These are phyloP conservation scores for Cyclophora punctaria DNA, from an alignment of 2,888 invertebrate genomes.

Conservation along the genomic window DNA sequence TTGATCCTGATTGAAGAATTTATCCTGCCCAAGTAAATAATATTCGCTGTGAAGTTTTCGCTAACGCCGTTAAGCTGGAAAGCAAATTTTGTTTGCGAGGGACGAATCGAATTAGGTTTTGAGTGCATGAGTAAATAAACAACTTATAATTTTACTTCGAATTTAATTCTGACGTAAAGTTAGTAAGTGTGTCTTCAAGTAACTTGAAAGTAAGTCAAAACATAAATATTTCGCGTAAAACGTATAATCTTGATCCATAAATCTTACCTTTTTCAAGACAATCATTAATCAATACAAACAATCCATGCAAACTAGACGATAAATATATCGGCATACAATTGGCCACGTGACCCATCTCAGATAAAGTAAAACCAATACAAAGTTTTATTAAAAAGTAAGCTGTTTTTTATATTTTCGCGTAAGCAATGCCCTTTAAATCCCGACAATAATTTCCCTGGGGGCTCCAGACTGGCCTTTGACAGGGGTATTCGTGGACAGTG, in stretches of 20 bases:
- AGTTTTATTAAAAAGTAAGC: conserved; percentile 57
- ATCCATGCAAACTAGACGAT: too few species aligned
- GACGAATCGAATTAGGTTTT: conserved; percentile 48
- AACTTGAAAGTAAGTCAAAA: too few species aligned
- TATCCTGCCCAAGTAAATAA: conserved; percentile 55
- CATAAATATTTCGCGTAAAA: too few species aligned
- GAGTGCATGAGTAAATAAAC: conserved; percentile 23
- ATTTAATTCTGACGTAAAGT: too few species aligned
- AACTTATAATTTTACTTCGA: not conserved
- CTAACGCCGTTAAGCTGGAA: conserved; percentile 37
- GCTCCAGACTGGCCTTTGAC: conserved; percentile 63
- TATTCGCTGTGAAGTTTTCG: conserved; percentile 38
- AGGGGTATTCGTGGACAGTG: conserved; percentile 66
- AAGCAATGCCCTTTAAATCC: conserved; percentile 75
- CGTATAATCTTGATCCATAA: too few species aligned
- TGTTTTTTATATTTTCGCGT: conserved; percentile 64
- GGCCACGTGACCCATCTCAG: conserved; percentile 55
- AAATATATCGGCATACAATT: conserved; percentile 1
- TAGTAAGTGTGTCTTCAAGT: too few species aligned
- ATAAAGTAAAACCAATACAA: conserved; percentile 41
- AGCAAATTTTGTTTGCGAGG: conserved; percentile 45
- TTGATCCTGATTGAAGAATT: conserved; percentile 70
- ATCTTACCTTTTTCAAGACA: too few species aligned
- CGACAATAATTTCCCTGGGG: conserved; percentile 74
- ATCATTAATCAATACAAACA: too few species aligned